These are phyloP conservation scores for Girardinichthys multiradiatus DNA, from an alignment of 2,113 vertebrate genomes.

Conservation along the genomic window DNA sequence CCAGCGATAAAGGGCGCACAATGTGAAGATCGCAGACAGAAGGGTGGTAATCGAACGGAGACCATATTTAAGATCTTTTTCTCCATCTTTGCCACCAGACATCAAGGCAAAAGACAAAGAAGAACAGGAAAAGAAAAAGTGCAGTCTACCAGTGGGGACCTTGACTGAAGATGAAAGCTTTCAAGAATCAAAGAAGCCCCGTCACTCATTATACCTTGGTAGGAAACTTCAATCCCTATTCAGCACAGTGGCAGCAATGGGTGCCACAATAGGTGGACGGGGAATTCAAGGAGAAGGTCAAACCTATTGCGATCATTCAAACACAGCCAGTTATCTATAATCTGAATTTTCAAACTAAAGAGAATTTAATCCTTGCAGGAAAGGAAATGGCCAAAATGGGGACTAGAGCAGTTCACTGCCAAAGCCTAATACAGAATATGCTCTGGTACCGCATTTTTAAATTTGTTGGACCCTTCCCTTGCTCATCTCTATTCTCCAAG, in stretches of 20 bases:
- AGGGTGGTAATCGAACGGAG: constrained; percentile 55
- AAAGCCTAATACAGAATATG: background rate
- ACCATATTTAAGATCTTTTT: constrained; percentile 64
- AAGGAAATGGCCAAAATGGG: background rate
- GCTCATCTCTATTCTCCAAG: background rate
- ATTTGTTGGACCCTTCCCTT: too few species aligned
- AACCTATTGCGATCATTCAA: constrained; percentile 15
- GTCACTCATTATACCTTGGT: constrained; percentile 74
- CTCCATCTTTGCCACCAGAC: constrained; percentile 61
- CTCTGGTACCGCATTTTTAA: too few species aligned
- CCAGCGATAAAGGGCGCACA: constrained; percentile 28
- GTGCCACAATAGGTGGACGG: constrained; percentile 36
- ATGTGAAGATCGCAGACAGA: constrained; percentile 41
- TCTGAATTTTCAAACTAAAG: constrained; percentile 1
- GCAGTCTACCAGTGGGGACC: constrained; percentile 64
- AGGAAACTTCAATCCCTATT: constrained; percentile 61
- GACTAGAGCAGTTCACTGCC: background rate
- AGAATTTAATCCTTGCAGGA: background rate
- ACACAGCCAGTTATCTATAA: background rate
- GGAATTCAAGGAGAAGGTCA: constrained; percentile 43
- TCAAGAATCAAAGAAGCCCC: constrained; percentile 71
- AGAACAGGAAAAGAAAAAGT: constrained; percentile 61
- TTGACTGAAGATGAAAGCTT: constrained; percentile 79
- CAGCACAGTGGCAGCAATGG: constrained; percentile 34
- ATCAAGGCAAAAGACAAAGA: constrained; percentile 74